phyloP scores from a whole-genome alignment of 2,113 vertebrate genomes.

The Raphicerus campestris region DNA sequence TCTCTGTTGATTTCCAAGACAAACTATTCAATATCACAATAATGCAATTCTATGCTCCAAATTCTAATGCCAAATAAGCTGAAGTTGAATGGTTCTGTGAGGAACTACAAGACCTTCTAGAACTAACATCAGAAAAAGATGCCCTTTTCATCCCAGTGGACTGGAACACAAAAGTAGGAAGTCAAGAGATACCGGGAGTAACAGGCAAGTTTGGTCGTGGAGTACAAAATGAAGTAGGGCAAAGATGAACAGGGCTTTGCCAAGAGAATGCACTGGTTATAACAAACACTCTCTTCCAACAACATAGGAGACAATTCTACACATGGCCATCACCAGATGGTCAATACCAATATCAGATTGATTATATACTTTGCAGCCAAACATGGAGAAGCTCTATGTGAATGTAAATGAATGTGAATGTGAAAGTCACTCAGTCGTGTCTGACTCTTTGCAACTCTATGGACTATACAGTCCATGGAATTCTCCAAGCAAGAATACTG shows the following conservation, averaged over 20 bases:
- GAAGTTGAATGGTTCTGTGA: background rate
- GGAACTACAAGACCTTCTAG: background rate
- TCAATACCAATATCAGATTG: background rate
- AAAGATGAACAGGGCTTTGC: background rate
- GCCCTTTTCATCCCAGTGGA: background rate
- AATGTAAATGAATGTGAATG: background rate
- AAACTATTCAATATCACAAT: background rate
- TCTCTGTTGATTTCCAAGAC: background rate
- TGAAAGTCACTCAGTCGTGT: background rate
- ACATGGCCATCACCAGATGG: background rate
- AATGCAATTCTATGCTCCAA: background rate
- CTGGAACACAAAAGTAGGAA: background rate
- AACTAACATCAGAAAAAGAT: background rate
- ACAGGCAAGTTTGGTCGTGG: background rate
- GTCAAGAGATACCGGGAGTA: background rate
- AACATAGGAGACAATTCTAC: background rate
- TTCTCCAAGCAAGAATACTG: background rate
- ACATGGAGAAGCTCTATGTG: background rate
- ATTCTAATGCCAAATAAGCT: background rate
- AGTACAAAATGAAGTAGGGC: background rate
- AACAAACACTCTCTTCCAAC: background rate
- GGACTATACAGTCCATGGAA: background rate
- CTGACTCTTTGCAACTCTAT: background rate
- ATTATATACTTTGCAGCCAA: background rate
- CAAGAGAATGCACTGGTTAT: background rate